These are phyloP conservation scores for Yasuhikotakia modesta DNA, from an alignment of 2,797 vertebrate species.

Conservation along the genomic window DNA sequence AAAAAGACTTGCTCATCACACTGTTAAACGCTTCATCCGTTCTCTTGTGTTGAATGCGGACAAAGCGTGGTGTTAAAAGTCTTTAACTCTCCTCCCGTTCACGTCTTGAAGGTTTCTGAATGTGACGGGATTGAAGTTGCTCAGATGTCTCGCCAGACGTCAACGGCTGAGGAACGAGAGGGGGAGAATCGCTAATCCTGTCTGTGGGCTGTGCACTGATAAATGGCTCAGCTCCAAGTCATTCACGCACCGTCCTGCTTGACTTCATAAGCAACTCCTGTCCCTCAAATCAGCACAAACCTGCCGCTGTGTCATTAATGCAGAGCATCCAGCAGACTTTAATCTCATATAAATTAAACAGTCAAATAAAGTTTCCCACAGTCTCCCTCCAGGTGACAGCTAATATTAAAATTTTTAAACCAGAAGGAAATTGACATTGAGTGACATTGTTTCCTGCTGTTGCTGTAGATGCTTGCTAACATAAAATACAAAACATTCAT, in stretches of 20 bases:
- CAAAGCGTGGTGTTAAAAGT: neutral
- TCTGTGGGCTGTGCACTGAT: slow-evolving; percentile 43
- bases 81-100: neutral
- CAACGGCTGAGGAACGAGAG: slow-evolving; percentile 10
- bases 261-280: neutral
- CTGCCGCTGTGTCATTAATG: slow-evolving; percentile 40
- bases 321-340: slow-evolving; percentile 50
- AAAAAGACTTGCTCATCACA: slow-evolving; percentile 14
- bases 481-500: too few relatives aligned
- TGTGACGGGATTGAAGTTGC: slow-evolving; percentile 8
- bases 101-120: slow-evolving; percentile 16
- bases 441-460: neutral
- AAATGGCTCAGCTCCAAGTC: slow-evolving; percentile 43
- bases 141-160: slow-evolving; percentile 28
- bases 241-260: slow-evolving; percentile 16
- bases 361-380: slow-evolving; percentile 40
- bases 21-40: slow-evolving; percentile 3
- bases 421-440: neutral
- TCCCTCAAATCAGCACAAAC: slow-evolving; percentile 29
- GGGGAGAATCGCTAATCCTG: slow-evolving; percentile 38
- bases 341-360: slow-evolving; percentile 55
- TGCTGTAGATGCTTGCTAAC: too few relatives aligned
- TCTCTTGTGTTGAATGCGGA: slow-evolving; percentile 11
- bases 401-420: slow-evolving; percentile 36
- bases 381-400: slow-evolving; percentile 30